Percentiles rank a stretch among this genome's conserved stretches.
phyloP scores from a whole-genome alignment of 2,797 vertebrate genomes.

The Cirrhinus mrigala region DNA sequence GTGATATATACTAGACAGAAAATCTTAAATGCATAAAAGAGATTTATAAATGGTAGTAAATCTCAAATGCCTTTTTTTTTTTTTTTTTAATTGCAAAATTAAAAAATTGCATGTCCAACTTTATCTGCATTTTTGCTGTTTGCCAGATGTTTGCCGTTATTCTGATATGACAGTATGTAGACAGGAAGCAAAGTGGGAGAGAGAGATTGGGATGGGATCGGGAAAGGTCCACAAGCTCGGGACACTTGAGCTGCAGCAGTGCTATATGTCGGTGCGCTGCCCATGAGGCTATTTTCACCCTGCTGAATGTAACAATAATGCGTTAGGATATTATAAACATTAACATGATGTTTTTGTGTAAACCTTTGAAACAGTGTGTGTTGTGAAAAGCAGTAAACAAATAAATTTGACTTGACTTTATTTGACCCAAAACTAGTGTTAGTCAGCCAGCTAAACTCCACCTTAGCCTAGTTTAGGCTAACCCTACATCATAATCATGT shows the following conservation, averaged over 20 bases:
- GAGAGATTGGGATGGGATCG: background rate
- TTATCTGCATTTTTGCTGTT: background rate
- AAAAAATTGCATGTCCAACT: too few relatives aligned
- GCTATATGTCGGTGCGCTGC: background rate
- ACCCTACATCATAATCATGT: background rate
- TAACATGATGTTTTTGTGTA: background rate
- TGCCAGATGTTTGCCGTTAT: background rate
- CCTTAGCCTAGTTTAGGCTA: background rate
- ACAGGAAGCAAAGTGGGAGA: background rate
- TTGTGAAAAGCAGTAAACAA: background rate
- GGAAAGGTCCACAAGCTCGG: background rate
- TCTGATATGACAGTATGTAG: background rate
- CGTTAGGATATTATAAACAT: background rate
- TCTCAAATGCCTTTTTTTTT: too few relatives aligned
- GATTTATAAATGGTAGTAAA: too few relatives aligned
- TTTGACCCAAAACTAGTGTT: background rate
- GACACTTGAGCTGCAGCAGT: background rate
- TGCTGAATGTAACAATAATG: background rate
- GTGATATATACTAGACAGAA: too few relatives aligned
- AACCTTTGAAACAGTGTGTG: background rate
- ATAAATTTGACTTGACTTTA: background rate
- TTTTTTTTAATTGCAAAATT: too few relatives aligned
- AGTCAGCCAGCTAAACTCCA: background rate
- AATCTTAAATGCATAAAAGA: too few relatives aligned
- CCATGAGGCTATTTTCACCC: background rate